Base-by-base conservation (phyloP, 2,797 vertebrate genomes). In the Sparidentex hasta region DNA sequence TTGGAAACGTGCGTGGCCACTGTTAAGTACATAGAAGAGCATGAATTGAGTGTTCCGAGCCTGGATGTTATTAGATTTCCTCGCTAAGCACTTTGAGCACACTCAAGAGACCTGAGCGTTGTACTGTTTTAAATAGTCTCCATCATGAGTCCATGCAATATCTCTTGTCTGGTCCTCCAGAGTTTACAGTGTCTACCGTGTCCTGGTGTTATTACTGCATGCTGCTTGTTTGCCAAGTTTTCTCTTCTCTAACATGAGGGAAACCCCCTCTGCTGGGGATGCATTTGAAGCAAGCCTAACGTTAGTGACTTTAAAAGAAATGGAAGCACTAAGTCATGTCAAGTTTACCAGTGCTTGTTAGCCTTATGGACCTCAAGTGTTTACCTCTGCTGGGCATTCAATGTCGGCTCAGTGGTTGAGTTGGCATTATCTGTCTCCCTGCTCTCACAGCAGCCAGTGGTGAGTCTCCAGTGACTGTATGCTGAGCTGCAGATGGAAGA, bases 401-500 rank as follows among this genome's bases (percentile, higher is more conserved):
- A 2, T 47, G 33, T 56, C 9, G 47, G 47, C 64, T 73, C 67
- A 33, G 68, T 77, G 46, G 47, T 56, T 70, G 64, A 33, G 70
- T 80, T 78, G 82, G 71, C 74, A 44, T 65, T 65, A 25, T 58
- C 33, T n/a, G 68, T 38, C 57, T 71, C 17, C 23, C 5, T 48
- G 72, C 33, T 65, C 61, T 59, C 66, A 23, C 66, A 71, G 85
- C 69, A 73, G 76, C 76, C 61, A 50, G 52, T 44, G 82, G 79
- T 59, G 78, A 83, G 87, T 79, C 87, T 90, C 82, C 83, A 83
- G 84, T 85, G 90, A 86, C 83, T 72, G 66, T 68, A 77, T 74
- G 84, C 80, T 54, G 72, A 71, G 75, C 81, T 79, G 82, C 83
- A 71, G 84, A 81, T 85, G 88, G 87, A 88, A 90, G 87, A 90